A percentile compares a stretch with the other conserved stretches of the same genome.
Evolutionary conservation across 2,888 invertebrate species (phyloP).

Genomic region (Trichogramma evanescens): DNA sequence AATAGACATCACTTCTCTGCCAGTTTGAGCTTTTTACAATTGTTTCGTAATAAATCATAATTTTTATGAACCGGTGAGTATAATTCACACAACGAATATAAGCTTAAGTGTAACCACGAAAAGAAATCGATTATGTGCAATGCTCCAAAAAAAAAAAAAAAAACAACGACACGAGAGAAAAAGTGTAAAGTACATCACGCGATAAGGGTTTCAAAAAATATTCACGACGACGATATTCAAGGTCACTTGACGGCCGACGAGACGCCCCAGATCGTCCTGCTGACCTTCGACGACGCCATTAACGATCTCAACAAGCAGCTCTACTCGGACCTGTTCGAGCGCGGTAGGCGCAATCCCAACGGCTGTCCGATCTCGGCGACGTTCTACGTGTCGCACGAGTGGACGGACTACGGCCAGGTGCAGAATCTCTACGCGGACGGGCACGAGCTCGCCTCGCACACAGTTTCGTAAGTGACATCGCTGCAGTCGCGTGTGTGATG

Average conservation of each 20-base stretch:
- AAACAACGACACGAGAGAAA: too few relatives aligned
- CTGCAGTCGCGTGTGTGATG: background rate
- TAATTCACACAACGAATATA: too few relatives aligned
- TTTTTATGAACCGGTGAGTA: too few relatives aligned
- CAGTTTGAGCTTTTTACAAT: too few relatives aligned
- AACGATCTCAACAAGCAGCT: constrained; percentile 91
- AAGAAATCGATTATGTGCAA: too few relatives aligned
- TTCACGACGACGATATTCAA: constrained; percentile 39
- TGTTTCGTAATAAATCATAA: too few relatives aligned
- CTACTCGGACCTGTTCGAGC: constrained; percentile 82
- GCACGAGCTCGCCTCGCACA: constrained; percentile 96
- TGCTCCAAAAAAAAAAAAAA: too few relatives aligned
- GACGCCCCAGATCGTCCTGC: constrained; percentile 83
- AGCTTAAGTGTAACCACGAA: too few relatives aligned
- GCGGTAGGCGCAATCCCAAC: constrained; percentile 83
- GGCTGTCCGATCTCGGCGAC: constrained; percentile 89
- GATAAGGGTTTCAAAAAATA: too few relatives aligned
- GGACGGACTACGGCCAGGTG: constrained; percentile 97
- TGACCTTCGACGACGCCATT: constrained; percentile 91
- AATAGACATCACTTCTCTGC: too few relatives aligned
- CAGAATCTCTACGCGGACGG: constrained; percentile 91
- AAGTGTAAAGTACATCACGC: too few relatives aligned
- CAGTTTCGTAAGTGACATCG: constrained; percentile 80
- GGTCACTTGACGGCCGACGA: constrained; percentile 74
- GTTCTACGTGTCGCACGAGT: constrained; percentile 97